Conservation (phyloP, 2,888 invertebrate species). For the Plutella xylostella region DNA sequence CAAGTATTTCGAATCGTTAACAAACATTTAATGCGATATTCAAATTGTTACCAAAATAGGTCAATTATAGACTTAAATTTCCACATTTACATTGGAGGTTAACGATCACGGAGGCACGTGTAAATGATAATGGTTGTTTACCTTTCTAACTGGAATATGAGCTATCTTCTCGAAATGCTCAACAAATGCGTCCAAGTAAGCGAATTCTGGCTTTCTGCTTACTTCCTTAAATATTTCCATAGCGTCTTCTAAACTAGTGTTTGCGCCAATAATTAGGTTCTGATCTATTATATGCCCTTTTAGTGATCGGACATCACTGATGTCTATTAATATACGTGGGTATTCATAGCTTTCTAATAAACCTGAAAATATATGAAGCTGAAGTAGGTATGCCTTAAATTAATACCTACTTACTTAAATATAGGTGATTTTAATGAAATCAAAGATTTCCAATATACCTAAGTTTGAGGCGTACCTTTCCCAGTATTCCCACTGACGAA, state of each 20-base stretch:
- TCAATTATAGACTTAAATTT: no score
- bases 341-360: conserved; percentile 38
- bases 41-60: no score
- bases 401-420: no score
- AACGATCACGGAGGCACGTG: no score
- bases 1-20: no score
- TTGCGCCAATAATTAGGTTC: conserved; percentile 67
- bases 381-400: no score
- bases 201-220: conserved; percentile 43
- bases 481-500: conserved; percentile 78
- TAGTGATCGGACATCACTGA: conserved; percentile 37
- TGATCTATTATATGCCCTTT: conserved; percentile 41
- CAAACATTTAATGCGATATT: no score
- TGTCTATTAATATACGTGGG: conserved; percentile 42
- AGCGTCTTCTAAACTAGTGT: conserved; percentile 66
- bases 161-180: conserved; percentile 73
- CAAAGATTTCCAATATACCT: no score
- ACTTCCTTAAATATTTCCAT: conserved; percentile 56
- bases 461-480: conserved; percentile 75
- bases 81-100: no score
- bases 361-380: conserved; percentile 28
- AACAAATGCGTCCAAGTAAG: conserved; percentile 64
- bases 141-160: conserved; percentile 74
- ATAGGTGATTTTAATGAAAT: neutral
- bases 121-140: no score